Evolutionary conservation across 1,140 invertebrate genomes (phyloP).

Genomic region (Sinella curviseta): DNA sequence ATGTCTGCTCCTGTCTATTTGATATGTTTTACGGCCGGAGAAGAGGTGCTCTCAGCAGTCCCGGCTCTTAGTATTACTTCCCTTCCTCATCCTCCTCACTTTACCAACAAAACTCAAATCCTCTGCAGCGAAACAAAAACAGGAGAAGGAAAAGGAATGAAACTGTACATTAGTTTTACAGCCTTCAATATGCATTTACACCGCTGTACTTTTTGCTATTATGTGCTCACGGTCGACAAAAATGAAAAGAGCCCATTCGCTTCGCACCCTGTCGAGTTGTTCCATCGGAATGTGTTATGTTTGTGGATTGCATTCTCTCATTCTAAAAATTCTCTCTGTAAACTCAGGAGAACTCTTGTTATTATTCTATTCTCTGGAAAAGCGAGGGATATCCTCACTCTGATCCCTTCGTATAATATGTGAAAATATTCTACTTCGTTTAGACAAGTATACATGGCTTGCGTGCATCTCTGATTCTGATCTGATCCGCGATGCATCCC

Average conservation of each 20-base stretch:
- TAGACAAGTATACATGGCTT: not conserved
- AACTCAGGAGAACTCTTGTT: not conserved
- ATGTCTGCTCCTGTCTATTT: no score
- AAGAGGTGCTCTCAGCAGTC: not conserved
- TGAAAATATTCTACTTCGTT: not conserved
- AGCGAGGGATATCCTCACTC: constrained; percentile 8
- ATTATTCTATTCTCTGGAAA: not conserved
- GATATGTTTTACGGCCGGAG: not conserved
- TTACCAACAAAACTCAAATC: not conserved
- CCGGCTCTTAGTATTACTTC: constrained; percentile 1
- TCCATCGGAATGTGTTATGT: not conserved
- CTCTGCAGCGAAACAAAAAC: no score
- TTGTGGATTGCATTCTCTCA: not conserved
- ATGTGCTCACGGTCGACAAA: not conserved
- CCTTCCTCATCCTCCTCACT: not conserved
- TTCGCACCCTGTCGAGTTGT: constrained; percentile 17
- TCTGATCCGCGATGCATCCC: not conserved
- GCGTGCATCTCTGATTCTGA: not conserved
- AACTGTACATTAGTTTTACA: no score
- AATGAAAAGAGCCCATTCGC: constrained; percentile 6
- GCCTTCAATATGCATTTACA: no score
- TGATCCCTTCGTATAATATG: no score
- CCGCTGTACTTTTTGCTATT: not conserved
- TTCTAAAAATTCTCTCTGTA: not conserved
- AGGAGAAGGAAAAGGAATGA: no score